Evolutionary conservation across 2,888 invertebrate genomes (phyloP).

Genomic region (Lasioglossum oenotherae): DNA sequence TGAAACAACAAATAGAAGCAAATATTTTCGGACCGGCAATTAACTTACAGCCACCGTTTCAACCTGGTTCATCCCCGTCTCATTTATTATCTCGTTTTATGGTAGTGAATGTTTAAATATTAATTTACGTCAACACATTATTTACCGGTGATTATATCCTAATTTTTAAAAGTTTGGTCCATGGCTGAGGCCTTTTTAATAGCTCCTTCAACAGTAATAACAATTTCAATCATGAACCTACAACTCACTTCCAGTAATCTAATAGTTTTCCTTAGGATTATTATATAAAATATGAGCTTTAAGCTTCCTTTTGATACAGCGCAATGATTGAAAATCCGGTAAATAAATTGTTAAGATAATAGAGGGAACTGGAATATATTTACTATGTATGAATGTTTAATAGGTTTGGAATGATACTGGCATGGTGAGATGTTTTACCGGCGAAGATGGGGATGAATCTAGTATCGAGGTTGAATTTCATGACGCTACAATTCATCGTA

Average conservation of each 20-base stretch:
- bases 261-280: no score
- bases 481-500: slow-evolving; percentile 94
- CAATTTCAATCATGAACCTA: no score
- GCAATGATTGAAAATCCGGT: neutral
- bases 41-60: slow-evolving; percentile 93
- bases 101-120: slow-evolving; percentile 84
- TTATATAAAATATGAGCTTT: neutral
- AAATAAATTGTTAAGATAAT: neutral
- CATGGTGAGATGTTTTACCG: slow-evolving; percentile 92
- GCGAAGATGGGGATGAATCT: slow-evolving; percentile 87
- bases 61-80: slow-evolving; percentile 94
- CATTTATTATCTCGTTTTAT: slow-evolving; percentile 93
- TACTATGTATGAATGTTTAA: slow-evolving; percentile 21
- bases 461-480: slow-evolving; percentile 98
- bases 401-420: slow-evolving; percentile 97
- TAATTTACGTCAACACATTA: slow-evolving; percentile 9
- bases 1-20: slow-evolving; percentile 61
- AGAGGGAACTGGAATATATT: neutral
- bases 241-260: no score
- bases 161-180: neutral
- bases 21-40: slow-evolving; percentile 83
- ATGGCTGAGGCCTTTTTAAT: no score
- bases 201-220: neutral
- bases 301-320: neutral
- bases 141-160: neutral